A percentile compares a stretch with the other conserved stretches of the same genome.
Evolutionary conservation across 2,888 invertebrate species (phyloP).

Genomic region (Hybos culiciformis): DNA sequence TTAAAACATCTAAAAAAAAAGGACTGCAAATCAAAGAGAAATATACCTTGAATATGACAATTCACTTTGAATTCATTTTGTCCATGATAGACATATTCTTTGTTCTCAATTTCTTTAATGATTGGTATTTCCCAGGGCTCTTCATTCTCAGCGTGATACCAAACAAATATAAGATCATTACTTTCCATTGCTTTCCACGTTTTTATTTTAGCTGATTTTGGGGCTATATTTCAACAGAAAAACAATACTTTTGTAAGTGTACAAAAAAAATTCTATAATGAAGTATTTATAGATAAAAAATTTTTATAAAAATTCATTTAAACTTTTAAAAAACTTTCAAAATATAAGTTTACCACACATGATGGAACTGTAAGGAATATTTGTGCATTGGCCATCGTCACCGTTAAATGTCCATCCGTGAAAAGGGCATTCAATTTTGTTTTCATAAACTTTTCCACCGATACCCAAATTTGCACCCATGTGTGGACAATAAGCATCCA

Average conservation of each 20-base stretch:
- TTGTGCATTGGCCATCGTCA: constrained; percentile 54
- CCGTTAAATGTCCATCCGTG: constrained; percentile 76
- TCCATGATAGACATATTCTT: constrained; percentile 53
- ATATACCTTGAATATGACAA: constrained; percentile 45
- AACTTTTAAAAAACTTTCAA: neutral
- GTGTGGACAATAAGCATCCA: constrained; percentile 84
- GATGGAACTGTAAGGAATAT: constrained; percentile 59
- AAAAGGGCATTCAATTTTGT: constrained; percentile 78
- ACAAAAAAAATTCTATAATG: constrained; percentile 3
- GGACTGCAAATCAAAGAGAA: too few relatives aligned
- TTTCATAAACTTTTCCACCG: constrained; percentile 61
- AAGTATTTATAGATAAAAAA: neutral
- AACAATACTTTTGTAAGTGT: too few relatives aligned
- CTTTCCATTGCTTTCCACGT: constrained; percentile 55
- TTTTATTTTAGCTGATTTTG: constrained; percentile 51
- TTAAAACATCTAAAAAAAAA: too few relatives aligned
- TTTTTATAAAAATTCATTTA: neutral
- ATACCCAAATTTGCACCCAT: constrained; percentile 72
- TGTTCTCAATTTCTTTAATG: constrained; percentile 40
- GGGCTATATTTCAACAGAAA: too few relatives aligned
- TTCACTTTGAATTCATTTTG: constrained; percentile 63
- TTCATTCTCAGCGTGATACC: constrained; percentile 63
- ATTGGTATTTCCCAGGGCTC: constrained; percentile 55
- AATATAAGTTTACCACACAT: constrained; percentile 34
- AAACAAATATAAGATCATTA: constrained; percentile 64